Conservation (phyloP, 2,888 invertebrate species). For the Brenthis daphne region DNA sequence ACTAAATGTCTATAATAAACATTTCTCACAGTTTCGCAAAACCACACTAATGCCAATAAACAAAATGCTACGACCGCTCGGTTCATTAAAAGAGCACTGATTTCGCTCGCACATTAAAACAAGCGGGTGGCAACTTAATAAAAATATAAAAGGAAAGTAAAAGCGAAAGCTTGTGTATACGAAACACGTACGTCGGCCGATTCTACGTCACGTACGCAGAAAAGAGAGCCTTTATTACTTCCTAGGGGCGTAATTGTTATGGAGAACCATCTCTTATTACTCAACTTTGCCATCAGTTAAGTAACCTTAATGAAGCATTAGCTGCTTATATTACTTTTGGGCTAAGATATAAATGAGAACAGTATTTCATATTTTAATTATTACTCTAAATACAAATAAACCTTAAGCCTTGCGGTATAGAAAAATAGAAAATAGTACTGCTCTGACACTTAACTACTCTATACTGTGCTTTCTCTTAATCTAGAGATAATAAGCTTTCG, state of each 20-base stretch:
- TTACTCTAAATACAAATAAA: not conserved
- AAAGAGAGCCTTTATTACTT: constrained; percentile 78
- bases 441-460: too few species aligned
- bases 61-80: not conserved
- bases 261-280: constrained; percentile 71
- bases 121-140: constrained; percentile 37
- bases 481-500: too few species aligned
- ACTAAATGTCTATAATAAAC: too few species aligned
- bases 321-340: constrained; percentile 29
- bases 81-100: constrained; percentile 26
- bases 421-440: too few species aligned
- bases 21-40: not conserved
- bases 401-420: too few species aligned
- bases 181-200: constrained; percentile 69
- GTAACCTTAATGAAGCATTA: constrained; percentile 51
- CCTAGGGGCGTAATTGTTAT: constrained; percentile 74
- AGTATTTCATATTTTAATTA: not conserved
- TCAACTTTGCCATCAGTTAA: constrained; percentile 61
- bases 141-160: constrained; percentile 54
- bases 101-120: constrained; percentile 33
- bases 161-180: constrained; percentile 57
- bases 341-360: constrained; percentile 1
- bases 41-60: constrained; percentile 10
- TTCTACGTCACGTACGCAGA: constrained; percentile 70
- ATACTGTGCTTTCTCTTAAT: too few species aligned